Percentiles rank a stretch among this genome's conserved stretches.
Evolutionary conservation across 2,113 vertebrate genomes (phyloP).

Genomic region (Grammatotria lemairii): DNA sequence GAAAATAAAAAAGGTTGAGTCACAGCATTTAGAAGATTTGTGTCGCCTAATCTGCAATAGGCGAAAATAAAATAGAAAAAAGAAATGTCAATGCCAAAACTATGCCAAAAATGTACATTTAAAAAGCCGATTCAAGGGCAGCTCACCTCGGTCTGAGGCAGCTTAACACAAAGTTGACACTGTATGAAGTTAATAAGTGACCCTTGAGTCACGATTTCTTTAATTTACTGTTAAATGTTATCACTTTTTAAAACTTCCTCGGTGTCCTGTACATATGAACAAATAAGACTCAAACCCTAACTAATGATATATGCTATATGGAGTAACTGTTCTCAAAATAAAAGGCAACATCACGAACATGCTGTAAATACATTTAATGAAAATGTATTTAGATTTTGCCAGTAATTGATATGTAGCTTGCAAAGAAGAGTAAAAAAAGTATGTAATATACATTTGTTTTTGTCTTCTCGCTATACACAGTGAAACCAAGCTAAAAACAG

Average conservation of each 20-base stretch:
- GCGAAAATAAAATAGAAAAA: fast-evolving
- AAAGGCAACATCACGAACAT: background rate
- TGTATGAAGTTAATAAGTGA: background rate
- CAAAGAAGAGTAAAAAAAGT: background rate
- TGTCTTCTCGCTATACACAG: background rate
- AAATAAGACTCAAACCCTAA: background rate
- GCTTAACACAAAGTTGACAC: background rate
- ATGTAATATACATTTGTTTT: background rate
- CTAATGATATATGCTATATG: fast-evolving
- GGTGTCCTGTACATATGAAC: background rate
- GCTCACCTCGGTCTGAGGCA: background rate
- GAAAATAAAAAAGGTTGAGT: background rate
- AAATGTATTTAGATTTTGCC: background rate
- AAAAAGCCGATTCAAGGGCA: background rate
- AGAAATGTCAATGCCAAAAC: no score
- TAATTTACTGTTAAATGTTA: background rate
- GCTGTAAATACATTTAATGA: fast-evolving
- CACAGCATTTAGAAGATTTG: background rate
- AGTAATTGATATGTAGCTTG: background rate
- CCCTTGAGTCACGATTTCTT: background rate
- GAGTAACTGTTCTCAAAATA: background rate
- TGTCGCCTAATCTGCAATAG: background rate
- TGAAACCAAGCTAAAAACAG: background rate
- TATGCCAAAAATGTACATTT: background rate
- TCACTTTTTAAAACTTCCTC: background rate